Conservation (phyloP, 2,797 vertebrate genomes). For the Aulostomus chinensis region DNA sequence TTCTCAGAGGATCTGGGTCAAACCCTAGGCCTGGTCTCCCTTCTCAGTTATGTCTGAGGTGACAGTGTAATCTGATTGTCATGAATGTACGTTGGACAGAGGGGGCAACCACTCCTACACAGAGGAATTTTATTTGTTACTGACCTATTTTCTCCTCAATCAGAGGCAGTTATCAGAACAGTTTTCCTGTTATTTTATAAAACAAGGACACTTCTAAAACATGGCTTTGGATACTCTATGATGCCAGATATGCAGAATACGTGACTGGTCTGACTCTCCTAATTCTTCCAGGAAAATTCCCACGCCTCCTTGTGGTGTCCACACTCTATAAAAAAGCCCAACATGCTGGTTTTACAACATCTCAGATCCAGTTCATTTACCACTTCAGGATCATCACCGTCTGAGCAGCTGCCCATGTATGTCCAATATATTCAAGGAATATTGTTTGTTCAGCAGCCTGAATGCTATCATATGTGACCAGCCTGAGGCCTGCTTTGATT, state of each 20-base stretch:
- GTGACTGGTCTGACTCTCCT: no score
- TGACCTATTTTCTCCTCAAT: slow-evolving; percentile 33
- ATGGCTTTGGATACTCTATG: no score
- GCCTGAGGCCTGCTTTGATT: no score
- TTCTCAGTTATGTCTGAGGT: neutral
- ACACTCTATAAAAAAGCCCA: slow-evolving; percentile 3
- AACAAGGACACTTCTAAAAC: no score
- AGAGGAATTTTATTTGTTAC: slow-evolving; percentile 18
- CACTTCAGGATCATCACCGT: neutral
- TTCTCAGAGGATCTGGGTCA: slow-evolving; percentile 16
- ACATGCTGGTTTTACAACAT: slow-evolving; percentile 11
- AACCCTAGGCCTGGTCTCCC: slow-evolving; percentile 8
- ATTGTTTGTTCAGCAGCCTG: no score
- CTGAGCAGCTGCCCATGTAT: neutral
- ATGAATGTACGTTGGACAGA: slow-evolving; percentile 15
- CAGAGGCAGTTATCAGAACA: no score
- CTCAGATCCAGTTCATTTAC: slow-evolving; percentile 9
- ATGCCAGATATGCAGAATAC: no score
- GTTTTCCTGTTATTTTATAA: no score
- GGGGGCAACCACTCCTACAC: slow-evolving; percentile 28
- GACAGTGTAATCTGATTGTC: slow-evolving; percentile 6
- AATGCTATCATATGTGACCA: no score
- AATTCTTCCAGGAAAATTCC: no score
- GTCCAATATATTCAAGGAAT: neutral
- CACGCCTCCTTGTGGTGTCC: neutral